phyloP scores from a whole-genome alignment of 2,797 vertebrate species.

The Champsocephalus gunnari region DNA sequence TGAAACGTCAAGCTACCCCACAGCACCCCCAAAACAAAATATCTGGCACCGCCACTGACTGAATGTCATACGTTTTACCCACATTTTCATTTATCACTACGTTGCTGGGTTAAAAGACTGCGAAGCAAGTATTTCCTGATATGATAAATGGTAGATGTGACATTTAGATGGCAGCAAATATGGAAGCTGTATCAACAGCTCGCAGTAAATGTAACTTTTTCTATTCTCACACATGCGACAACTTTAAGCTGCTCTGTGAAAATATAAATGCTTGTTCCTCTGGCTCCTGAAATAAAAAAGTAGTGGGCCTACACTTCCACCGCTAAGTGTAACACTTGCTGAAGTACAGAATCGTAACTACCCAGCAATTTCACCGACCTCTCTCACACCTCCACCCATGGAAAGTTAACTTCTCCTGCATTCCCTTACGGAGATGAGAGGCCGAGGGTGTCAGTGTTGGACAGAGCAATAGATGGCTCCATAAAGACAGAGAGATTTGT shows the following conservation, averaged over 20 bases:
- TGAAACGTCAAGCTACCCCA: no score
- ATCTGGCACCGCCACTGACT: background rate
- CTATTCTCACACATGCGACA: background rate
- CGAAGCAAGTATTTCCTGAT: background rate
- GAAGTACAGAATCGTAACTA: conserved; percentile 17
- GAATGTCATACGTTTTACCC: background rate
- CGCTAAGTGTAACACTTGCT: background rate
- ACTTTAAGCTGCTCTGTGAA: background rate
- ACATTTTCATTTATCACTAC: conserved; percentile 6
- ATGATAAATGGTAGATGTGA: conserved; percentile 42
- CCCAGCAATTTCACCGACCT: conserved; percentile 36
- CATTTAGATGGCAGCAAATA: conserved; percentile 34
- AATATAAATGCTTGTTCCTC: conserved; percentile 5
- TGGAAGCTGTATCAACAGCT: conserved; percentile 18
- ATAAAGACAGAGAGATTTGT: conserved; percentile 64
- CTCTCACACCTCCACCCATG: conserved; percentile 46
- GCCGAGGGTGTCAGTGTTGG: conserved; percentile 20
- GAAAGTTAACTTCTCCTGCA: conserved; percentile 48
- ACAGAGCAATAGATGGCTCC: conserved; percentile 57
- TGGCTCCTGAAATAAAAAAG: conserved; percentile 21
- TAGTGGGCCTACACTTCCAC: background rate
- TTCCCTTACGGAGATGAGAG: conserved; percentile 44
- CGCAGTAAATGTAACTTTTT: conserved; percentile 34
- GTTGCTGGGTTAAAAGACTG: background rate
- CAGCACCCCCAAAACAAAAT: no score